Evolutionary conservation across 2,888 invertebrate species (phyloP).

Genomic region (Lamellibrachia satsuma): DNA sequence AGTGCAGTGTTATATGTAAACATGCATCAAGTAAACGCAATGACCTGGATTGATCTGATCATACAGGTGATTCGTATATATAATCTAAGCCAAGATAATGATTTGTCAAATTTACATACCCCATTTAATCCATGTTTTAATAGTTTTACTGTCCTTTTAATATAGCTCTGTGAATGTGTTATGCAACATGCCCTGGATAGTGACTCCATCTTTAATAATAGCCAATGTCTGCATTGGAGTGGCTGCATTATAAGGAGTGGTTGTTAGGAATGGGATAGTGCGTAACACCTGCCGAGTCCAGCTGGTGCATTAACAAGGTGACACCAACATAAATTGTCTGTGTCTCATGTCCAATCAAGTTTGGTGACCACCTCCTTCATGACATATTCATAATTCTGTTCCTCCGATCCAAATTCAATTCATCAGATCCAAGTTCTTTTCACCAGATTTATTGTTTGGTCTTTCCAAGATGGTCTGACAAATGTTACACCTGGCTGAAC

Average conservation of each 20-base stretch:
- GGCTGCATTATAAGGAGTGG: background rate
- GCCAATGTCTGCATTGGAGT: background rate
- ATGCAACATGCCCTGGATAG: background rate
- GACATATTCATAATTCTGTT: background rate
- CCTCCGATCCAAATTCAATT: background rate
- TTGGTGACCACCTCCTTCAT: background rate
- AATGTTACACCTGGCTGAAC: background rate
- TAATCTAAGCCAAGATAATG: background rate
- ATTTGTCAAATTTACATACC: background rate
- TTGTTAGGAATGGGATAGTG: background rate
- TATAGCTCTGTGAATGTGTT: background rate
- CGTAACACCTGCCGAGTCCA: background rate
- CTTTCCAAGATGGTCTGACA: background rate
- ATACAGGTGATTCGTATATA: background rate
- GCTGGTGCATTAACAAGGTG: background rate
- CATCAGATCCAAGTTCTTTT: background rate
- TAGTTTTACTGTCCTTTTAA: background rate
- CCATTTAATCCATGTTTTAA: background rate
- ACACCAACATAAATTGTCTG: background rate
- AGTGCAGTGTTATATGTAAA: background rate
- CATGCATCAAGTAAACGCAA: background rate
- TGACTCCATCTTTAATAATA: background rate
- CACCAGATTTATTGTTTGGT: background rate
- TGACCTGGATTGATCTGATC: background rate
- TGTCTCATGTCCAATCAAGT: background rate